Percentiles rank a stretch among this genome's conserved stretches.
These are phyloP conservation scores for Acanthopleura granulata DNA, from an alignment of 2,888 invertebrate genomes.

Conservation along the genomic window DNA sequence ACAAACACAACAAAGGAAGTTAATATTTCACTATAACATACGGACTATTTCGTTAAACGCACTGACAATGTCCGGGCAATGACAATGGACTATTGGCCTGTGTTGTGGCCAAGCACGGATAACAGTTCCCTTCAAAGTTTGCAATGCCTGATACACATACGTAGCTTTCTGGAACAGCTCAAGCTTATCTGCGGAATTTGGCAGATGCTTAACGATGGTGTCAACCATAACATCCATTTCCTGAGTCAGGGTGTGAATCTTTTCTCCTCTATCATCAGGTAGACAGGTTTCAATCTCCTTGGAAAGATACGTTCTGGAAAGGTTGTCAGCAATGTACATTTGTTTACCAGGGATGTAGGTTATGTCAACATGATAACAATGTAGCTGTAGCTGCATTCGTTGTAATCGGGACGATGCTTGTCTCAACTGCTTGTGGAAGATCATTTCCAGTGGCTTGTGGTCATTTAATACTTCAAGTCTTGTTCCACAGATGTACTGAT, in stretches of 20 bases:
- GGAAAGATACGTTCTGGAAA: slow-evolving; percentile 31
- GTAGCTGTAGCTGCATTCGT: slow-evolving; percentile 27
- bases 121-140: neutral
- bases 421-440: slow-evolving; percentile 24
- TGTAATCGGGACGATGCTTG: slow-evolving; percentile 30
- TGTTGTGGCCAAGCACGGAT: neutral
- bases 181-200: slow-evolving; percentile 11
- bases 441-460: slow-evolving; percentile 33
- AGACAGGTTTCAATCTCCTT: too few relatives aligned
- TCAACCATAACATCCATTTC: slow-evolving; percentile 28
- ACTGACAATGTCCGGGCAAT: too few relatives aligned
- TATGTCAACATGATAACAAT: slow-evolving; percentile 28
- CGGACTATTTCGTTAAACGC: too few relatives aligned
- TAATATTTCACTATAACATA: too few relatives aligned
- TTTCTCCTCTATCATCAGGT: neutral
- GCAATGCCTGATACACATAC: neutral
- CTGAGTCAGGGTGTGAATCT: neutral
- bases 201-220: neutral
- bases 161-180: neutral
- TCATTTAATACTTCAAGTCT: slow-evolving; percentile 32
- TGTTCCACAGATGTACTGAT: slow-evolving; percentile 32
- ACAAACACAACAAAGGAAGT: too few relatives aligned
- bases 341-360: slow-evolving; percentile 32
- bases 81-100: neutral
- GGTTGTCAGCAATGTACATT: slow-evolving; percentile 38